These are phyloP conservation scores for Nomada ruficornis DNA, from an alignment of 2,888 invertebrate genomes.

Conservation along the genomic window DNA sequence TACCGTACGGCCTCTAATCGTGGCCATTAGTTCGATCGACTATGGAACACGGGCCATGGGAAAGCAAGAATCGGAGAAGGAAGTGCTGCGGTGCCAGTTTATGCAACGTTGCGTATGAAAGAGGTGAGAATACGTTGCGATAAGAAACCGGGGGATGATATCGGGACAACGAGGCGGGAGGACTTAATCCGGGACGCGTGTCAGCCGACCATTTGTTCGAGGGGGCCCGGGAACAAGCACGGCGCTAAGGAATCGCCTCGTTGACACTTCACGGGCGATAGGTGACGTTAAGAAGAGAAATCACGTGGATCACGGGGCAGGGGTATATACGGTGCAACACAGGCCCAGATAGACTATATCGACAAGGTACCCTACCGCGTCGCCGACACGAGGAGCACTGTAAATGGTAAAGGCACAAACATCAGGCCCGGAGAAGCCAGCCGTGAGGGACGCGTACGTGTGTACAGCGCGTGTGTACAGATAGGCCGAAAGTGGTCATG, in stretches of 20 bases:
- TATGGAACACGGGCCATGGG: neutral
- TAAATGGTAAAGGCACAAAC: constrained; percentile 72
- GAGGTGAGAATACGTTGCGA: neutral
- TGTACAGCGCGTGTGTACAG: constrained; percentile 58
- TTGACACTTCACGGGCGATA: constrained; percentile 66
- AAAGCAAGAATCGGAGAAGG: neutral
- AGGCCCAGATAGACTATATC: constrained; percentile 70
- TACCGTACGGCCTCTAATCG: constrained; percentile 34
- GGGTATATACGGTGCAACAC: constrained; percentile 21
- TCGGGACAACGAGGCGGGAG: constrained; percentile 1
- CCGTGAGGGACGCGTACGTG: constrained; percentile 12
- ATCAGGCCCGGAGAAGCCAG: constrained; percentile 24
- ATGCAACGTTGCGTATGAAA: neutral
- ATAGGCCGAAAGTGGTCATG: constrained; percentile 77
- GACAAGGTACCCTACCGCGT: constrained; percentile 74
- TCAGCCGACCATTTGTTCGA: constrained; percentile 65
- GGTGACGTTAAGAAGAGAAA: constrained; percentile 70
- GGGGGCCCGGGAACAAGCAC: constrained; percentile 47
- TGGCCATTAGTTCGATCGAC: constrained; percentile 10
- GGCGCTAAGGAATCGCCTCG: constrained; percentile 68
- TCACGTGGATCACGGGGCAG: constrained; percentile 61
- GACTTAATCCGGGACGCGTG: constrained; percentile 66
- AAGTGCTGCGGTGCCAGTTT: too few species aligned
- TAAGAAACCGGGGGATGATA: constrained; percentile 20
- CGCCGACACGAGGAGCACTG: constrained; percentile 71